phyloP scores from a whole-genome alignment of 2,888 invertebrate species.

The Drosophila limbata region DNA sequence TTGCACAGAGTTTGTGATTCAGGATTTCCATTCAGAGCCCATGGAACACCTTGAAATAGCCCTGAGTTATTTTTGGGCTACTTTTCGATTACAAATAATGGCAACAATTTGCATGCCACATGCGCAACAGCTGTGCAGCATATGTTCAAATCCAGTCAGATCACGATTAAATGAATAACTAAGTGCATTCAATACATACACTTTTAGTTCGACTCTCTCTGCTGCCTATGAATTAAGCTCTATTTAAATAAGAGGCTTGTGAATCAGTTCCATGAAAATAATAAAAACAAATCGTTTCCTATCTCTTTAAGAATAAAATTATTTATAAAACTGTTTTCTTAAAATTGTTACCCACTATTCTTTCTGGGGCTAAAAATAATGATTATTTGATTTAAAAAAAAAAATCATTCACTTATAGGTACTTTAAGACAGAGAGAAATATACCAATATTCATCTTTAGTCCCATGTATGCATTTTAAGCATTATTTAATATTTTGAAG shows the following conservation, averaged over 20 bases:
- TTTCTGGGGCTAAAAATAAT: too few species aligned
- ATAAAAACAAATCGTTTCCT: too few species aligned
- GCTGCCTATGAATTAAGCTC: neutral
- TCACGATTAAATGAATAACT: conserved; percentile 5
- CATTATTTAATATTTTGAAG: too few species aligned
- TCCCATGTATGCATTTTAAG: too few species aligned
- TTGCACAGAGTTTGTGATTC: conserved; percentile 39
- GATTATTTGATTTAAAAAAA: too few species aligned
- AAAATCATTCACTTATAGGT: too few species aligned
- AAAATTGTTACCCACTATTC: neutral
- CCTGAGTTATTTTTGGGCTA: conserved; percentile 2
- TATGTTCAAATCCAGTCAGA: neutral
- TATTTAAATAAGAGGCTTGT: neutral
- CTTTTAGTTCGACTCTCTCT: conserved; percentile 2
- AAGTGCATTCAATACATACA: conserved; percentile 4
- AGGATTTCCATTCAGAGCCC: conserved; percentile 6
- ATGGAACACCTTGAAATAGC: conserved; percentile 14
- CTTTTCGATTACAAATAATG: conserved; percentile 26
- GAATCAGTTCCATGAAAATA: neutral
- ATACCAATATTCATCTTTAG: too few species aligned
- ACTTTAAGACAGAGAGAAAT: too few species aligned
- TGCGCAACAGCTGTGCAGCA: conserved; percentile 38
- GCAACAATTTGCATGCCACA: conserved; percentile 3
- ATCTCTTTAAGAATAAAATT: neutral
- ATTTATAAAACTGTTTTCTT: neutral